Percentiles rank a stretch among this genome's conserved stretches.
phyloP scores from a whole-genome alignment of 1,140 invertebrate species.

The Eurosta solidaginis region DNA sequence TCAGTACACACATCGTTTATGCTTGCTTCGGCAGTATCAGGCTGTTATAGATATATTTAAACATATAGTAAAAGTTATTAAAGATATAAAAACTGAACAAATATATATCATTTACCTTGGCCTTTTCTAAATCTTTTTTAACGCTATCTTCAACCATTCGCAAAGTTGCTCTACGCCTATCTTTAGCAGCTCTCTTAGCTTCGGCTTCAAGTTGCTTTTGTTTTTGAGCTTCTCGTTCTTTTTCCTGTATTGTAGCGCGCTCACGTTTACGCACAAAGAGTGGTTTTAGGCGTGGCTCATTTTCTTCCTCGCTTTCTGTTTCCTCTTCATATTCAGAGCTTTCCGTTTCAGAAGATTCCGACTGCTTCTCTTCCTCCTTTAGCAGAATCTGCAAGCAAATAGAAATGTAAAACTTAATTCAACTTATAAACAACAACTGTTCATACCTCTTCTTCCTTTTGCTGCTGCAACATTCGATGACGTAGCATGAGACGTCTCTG shows the following conservation, averaged over 20 bases:
- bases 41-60: conserved; percentile 38
- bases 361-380: conserved; percentile 75
- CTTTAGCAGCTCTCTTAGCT: conserved; percentile 78
- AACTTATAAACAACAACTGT: not conserved
- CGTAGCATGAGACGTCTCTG: conserved; percentile 73
- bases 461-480: conserved; percentile 71
- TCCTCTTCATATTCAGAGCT: conserved; percentile 73
- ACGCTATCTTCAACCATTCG: conserved; percentile 90
- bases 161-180: conserved; percentile 81
- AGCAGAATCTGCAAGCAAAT: conserved; percentile 54
- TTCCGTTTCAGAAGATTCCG: conserved; percentile 77
- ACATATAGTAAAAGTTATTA: conserved; percentile 48
- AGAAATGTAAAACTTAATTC: not conserved
- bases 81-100: not conserved
- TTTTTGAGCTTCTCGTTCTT: conserved; percentile 84
- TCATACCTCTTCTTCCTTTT: conserved; percentile 66
- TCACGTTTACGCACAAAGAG: conserved; percentile 96
- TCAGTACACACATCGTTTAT: conserved; percentile 93
- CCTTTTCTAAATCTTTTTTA: conserved; percentile 70
- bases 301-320: conserved; percentile 70
- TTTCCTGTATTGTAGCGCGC: conserved; percentile 92
- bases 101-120: conserved; percentile 39
- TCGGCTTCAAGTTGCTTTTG: conserved; percentile 84
- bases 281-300: conserved; percentile 85
- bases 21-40: conserved; percentile 67